phyloP scores from a whole-genome alignment of 2,888 invertebrate species.

The Heliconius charithonia region DNA sequence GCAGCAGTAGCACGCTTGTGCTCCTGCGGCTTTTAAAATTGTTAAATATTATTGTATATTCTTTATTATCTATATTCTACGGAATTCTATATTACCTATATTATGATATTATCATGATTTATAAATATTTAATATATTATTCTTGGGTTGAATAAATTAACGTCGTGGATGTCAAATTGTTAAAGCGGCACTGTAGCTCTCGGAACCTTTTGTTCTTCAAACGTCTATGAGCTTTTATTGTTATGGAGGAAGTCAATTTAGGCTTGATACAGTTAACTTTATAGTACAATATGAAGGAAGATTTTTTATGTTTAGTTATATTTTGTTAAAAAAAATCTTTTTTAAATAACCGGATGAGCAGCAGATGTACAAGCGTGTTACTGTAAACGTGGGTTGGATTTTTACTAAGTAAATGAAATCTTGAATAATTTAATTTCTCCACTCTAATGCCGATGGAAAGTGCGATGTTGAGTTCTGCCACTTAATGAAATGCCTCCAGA shows the following conservation, averaged over 20 bases:
- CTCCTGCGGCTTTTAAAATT: too few relatives aligned
- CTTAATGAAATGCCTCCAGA: neutral
- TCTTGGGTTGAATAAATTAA: constrained; percentile 6
- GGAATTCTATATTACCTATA: too few relatives aligned
- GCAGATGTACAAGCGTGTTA: neutral
- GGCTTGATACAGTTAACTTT: neutral
- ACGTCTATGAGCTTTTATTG: constrained; percentile 33
- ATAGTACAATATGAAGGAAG: neutral
- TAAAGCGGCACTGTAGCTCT: constrained; percentile 13
- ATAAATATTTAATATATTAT: neutral
- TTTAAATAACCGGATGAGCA: neutral
- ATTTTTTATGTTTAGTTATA: neutral
- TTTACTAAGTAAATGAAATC: too few relatives aligned
- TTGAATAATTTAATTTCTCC: too few relatives aligned
- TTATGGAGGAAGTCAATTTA: constrained; percentile 24
- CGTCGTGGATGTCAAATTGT: neutral
- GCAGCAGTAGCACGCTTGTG: too few relatives aligned
- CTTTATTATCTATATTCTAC: too few relatives aligned
- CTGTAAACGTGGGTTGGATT: too few relatives aligned
- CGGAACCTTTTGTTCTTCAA: constrained; percentile 25
- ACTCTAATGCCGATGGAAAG: neutral
- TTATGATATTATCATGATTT: neutral
- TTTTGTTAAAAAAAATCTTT: neutral
- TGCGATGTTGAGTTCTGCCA: neutral
- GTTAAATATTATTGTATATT: too few relatives aligned